Evolutionary conservation across 2,888 invertebrate species (phyloP), one percentile per base, ranked within the genome.

Genomic region (Chrysomela aeneicollis): DNA sequence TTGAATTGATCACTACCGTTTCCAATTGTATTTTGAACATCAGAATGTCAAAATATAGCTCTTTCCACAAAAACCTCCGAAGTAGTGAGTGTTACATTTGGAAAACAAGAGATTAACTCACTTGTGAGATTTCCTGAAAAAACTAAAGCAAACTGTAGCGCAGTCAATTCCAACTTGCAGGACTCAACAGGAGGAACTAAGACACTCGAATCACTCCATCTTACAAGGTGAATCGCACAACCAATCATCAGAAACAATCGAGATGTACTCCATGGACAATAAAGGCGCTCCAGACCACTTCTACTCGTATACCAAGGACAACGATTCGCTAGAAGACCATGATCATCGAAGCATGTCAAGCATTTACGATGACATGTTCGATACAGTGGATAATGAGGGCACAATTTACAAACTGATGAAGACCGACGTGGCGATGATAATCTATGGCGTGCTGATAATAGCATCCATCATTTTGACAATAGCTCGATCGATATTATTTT

Each of bases 401-500:
- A 30, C 30, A 12, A 9, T 50, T 12, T 18, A 54, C 18, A 46
- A 15, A 12, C 10, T 67, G 1, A 32, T 67, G 9, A 77, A 75
- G 71, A 71, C 69, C 1, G 21, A 76, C 18, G 51, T 72, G 8
- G 63, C 73, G 0, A 72, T 77, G 35, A 74, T 73, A 49, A 82
- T 90, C 61, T 90, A 90, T 82, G 85, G 85, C 0, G 75, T 77
- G 15, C 84, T 87, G 53, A 88, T 90, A 63, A 35, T 85, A 0
- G 82, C 83, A 1, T 87, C 87, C 57, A 86, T 90, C 17, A 2
- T 89, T 0, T 80, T 89, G 18, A 88, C 88, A 2, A 85, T 86
- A 12, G 78, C 76, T 62, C 86, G 92, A 76, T 91, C 92, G 4
- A 78, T 91, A 6, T 76, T 90, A 49, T 93, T 91, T 82, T 90